Conservation (phyloP, 2,888 invertebrate species). For the Xestia xanthographa region DNA sequence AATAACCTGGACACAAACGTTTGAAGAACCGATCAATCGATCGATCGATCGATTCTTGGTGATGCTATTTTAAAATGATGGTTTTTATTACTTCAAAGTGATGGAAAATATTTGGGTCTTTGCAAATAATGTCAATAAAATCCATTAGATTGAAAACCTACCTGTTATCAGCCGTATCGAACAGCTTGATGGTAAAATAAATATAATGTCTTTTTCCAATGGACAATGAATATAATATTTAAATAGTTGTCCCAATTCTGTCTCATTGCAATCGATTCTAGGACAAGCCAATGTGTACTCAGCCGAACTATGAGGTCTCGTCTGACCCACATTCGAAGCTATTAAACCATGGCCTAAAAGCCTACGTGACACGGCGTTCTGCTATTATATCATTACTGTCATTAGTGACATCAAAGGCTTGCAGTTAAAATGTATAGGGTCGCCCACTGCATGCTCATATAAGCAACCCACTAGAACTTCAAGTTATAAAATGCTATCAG, state of each 20-base stretch:
- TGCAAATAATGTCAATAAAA: constrained; percentile 3
- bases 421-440: constrained; percentile 56
- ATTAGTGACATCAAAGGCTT: constrained; percentile 67
- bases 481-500: constrained; percentile 56
- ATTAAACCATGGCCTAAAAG: constrained; percentile 76
- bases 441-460: constrained; percentile 64
- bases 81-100: constrained; percentile 13
- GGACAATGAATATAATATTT: constrained; percentile 47
- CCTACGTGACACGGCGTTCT: constrained; percentile 78
- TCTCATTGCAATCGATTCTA: constrained; percentile 47
- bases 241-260: constrained; percentile 57
- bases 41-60: too few species aligned
- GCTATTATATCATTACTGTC: constrained; percentile 61
- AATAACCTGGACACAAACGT: constrained; percentile 9
- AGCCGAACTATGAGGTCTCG: constrained; percentile 61
- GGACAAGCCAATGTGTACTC: constrained; percentile 44
- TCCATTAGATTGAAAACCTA: constrained; percentile 10
- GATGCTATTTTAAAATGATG: constrained; percentile 3
- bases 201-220: constrained; percentile 41
- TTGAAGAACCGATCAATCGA: background rate
- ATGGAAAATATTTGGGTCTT: constrained; percentile 6
- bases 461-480: constrained; percentile 42
- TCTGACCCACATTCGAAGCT: constrained; percentile 77
- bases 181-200: constrained; percentile 33
- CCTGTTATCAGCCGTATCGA: constrained; percentile 1